Evolutionary conservation across 2,888 invertebrate species (phyloP).

Genomic region (Yponomeuta sedellus): DNA sequence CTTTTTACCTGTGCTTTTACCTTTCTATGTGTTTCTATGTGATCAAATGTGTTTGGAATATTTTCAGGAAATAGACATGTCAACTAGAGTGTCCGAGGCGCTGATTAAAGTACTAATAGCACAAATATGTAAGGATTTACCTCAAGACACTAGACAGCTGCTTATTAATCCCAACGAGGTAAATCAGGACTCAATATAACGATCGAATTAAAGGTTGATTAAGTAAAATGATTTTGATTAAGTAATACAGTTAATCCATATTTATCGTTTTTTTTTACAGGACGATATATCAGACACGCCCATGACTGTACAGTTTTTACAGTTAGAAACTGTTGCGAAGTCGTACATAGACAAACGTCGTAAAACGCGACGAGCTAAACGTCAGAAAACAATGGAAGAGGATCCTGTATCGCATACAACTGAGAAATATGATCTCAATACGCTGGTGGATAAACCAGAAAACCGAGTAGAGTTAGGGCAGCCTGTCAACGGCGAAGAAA

Average conservation of each 20-base stretch:
- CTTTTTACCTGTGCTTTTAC: too few relatives aligned
- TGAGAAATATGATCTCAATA: slow-evolving; percentile 44
- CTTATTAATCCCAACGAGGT: slow-evolving; percentile 84
- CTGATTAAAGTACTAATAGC: slow-evolving; percentile 81
- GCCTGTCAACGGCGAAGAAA: slow-evolving; percentile 38
- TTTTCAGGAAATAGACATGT: slow-evolving; percentile 70
- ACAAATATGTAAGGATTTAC: slow-evolving; percentile 74
- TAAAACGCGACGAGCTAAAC: slow-evolving; percentile 52
- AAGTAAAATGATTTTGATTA: too few relatives aligned
- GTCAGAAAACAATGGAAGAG: slow-evolving; percentile 54
- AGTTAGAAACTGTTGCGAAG: slow-evolving; percentile 62
- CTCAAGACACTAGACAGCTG: slow-evolving; percentile 58
- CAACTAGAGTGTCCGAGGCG: slow-evolving; percentile 76
- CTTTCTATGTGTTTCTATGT: too few relatives aligned
- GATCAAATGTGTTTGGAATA: too few relatives aligned
- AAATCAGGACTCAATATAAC: slow-evolving; percentile 19
- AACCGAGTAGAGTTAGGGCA: slow-evolving; percentile 48
- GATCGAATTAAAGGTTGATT: too few relatives aligned
- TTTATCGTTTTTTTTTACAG: slow-evolving; percentile 35
- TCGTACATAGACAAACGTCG: slow-evolving; percentile 51
- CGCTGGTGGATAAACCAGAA: slow-evolving; percentile 40
- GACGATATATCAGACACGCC: slow-evolving; percentile 66
- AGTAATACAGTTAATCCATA: too few relatives aligned
- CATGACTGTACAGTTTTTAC: slow-evolving; percentile 58
- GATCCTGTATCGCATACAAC: slow-evolving; percentile 24